Base-by-base conservation (phyloP, 2,797 vertebrate species). In the Artibeus jamaicensis region DNA sequence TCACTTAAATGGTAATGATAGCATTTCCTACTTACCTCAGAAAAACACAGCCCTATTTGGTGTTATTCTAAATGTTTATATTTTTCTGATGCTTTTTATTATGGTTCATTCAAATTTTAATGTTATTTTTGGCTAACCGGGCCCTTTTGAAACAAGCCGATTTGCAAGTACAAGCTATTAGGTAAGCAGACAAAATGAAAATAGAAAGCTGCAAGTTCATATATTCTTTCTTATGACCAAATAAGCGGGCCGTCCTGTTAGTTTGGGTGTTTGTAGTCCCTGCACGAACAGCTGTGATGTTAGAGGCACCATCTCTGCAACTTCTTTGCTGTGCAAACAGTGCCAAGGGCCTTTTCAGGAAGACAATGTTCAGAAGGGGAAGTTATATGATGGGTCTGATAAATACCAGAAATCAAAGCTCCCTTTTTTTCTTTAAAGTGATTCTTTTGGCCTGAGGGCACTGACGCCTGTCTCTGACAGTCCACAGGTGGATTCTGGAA, bases 71-170 rank as follows among this genome's bases (percentile, higher is more conserved):
- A 57, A 48, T 84, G 44, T 59, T 79, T 65, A 10, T 78, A 67
- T 53, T 81, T 95, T 96, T 82, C 84, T 59, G 55, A 59, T 91
- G 14, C 29, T 76, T 94, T 94, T 93, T 85, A 29, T 87, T 87
- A 50, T 62, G 59, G 19, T 34, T 89, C 16, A 19, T 86, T 92
- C 50, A 21, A 82, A 57, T 46, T 92, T 84, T 68, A 82, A 44
- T 90, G 65, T 14, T 85, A 10, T 37, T 96, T 96, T 92, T 87
- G 48, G 16, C 76, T 42, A 55, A 73, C 29, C 2, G 34, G 77
- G 26, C 88, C 77, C 34, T 42, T 92, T 67, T 46, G 55, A 79
- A 92, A 34, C 14, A 50, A 89, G 62, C 48, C 74, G 57, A 59
- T 82, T 83, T 91, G 59, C 82, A 88, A 94, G n/a, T 57, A 24